These are phyloP conservation scores for Antheraea mylitta DNA, from an alignment of 1,140 invertebrate genomes.

Conservation along the genomic window DNA sequence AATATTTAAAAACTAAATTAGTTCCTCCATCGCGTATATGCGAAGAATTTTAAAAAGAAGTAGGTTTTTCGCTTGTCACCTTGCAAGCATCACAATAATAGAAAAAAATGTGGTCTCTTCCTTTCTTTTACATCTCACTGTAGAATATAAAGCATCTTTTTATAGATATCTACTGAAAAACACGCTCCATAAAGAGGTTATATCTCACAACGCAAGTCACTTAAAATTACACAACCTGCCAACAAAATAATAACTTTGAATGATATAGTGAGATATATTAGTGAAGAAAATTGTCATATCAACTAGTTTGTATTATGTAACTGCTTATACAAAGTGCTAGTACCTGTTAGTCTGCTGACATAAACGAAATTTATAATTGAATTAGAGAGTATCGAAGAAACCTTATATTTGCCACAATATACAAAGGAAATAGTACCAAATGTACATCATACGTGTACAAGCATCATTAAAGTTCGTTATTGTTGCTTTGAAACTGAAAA, in stretches of 20 bases:
- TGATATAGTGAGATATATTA: too few relatives aligned
- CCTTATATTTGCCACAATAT: not conserved
- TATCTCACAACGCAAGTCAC: not conserved
- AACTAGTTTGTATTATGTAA: not conserved
- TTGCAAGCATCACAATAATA: too few relatives aligned
- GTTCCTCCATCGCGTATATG: too few relatives aligned
- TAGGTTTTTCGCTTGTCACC: too few relatives aligned
- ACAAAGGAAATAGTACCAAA: conserved; percentile 27
- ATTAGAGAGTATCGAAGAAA: not conserved
- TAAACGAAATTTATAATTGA: not conserved
- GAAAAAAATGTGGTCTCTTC: too few relatives aligned
- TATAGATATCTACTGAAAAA: not conserved
- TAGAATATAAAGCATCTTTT: not conserved
- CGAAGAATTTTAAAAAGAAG: too few relatives aligned
- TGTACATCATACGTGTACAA: conserved; percentile 40
- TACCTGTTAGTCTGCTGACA: not conserved
- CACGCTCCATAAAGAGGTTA: not conserved
- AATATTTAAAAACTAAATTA: too few relatives aligned
- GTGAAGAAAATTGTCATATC: not conserved
- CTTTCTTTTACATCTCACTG: not conserved
- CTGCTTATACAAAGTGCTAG: not conserved
- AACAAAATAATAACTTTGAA: too few relatives aligned
- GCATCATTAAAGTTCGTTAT: conserved; percentile 4
- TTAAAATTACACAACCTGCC: not conserved
- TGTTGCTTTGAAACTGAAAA: conserved; percentile 1